phyloP scores from a whole-genome alignment of 1,140 invertebrate genomes.

The Brachionus sp. region DNA sequence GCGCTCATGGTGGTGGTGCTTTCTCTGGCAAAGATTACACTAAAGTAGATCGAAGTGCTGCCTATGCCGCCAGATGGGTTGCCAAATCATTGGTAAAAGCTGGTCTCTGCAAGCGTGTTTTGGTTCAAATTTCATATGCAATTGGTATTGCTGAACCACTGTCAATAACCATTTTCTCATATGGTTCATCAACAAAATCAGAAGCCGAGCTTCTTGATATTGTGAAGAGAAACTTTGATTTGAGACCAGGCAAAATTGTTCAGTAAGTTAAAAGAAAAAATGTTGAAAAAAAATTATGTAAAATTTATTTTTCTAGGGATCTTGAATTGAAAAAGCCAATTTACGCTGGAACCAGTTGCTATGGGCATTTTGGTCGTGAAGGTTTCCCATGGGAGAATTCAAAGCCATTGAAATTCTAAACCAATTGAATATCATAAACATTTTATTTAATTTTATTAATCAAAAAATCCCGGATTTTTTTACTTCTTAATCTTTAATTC shows the following conservation, averaged over 20 bases:
- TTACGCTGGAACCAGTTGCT: conserved; percentile 92
- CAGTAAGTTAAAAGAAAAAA: conserved; percentile 64
- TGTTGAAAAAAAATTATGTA: not conserved
- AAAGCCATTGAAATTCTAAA: conserved; percentile 69
- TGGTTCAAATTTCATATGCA: conserved; percentile 84
- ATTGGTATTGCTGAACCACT: conserved; percentile 93
- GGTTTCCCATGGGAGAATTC: conserved; percentile 95
- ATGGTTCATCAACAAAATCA: conserved; percentile 83
- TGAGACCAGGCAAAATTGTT: conserved; percentile 93
- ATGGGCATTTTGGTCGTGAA: conserved; percentile 94
- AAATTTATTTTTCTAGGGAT: conserved; percentile 61
- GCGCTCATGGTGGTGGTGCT: conserved; percentile 91
- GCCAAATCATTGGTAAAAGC: conserved; percentile 87
- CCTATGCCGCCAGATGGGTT: conserved; percentile 93
- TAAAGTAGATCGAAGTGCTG: conserved; percentile 87
- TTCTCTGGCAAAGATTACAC: conserved; percentile 95
- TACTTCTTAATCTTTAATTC: conserved; percentile 23
- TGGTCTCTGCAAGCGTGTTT: conserved; percentile 77
- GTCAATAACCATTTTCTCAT: conserved; percentile 92
- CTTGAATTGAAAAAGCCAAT: conserved; percentile 89
- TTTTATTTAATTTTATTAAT: not conserved
- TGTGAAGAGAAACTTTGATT: conserved; percentile 93
- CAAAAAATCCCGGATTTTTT: not conserved
- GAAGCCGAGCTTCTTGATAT: conserved; percentile 83
- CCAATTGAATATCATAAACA: not conserved